phyloP scores from a whole-genome alignment of 2,113 vertebrate genomes.

The Platysteira castanea region DNA sequence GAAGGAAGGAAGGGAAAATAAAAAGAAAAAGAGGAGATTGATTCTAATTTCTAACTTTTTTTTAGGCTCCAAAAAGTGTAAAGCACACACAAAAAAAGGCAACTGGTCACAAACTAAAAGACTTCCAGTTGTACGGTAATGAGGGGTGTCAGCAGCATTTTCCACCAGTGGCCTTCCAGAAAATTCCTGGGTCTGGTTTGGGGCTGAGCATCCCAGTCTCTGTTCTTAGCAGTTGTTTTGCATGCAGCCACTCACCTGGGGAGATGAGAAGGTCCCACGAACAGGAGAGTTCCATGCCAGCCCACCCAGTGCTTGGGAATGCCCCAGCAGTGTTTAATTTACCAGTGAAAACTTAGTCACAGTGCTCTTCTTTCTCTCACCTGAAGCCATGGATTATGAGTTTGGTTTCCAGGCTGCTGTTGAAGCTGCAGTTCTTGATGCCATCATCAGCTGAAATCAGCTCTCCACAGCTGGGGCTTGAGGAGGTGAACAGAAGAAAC shows the following conservation, averaged over 20 bases:
- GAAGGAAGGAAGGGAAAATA: no score
- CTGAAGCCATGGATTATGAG: slow-evolving; percentile 95
- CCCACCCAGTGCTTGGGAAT: background rate
- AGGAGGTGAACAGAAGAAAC: slow-evolving; percentile 84
- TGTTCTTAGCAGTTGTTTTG: background rate
- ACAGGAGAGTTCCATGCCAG: background rate
- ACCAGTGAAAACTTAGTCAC: background rate
- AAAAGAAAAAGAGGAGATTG: no score
- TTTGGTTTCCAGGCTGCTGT: slow-evolving; percentile 80
- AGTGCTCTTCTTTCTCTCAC: slow-evolving; percentile 60
- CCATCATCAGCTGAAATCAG: slow-evolving; percentile 60
- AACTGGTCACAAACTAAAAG: background rate
- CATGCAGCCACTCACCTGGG: background rate
- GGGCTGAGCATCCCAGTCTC: background rate
- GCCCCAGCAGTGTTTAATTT: background rate
- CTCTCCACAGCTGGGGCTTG: slow-evolving; percentile 74
- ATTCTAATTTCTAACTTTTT: background rate
- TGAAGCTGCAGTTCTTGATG: slow-evolving; percentile 76
- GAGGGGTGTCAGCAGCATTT: background rate
- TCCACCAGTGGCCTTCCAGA: background rate
- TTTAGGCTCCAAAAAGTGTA: background rate
- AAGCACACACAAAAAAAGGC: background rate
- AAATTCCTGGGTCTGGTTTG: background rate
- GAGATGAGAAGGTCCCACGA: background rate
- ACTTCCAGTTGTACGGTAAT: background rate